Conservation (phyloP, 2,888 invertebrate genomes). For the Drosophila borborema region DNA sequence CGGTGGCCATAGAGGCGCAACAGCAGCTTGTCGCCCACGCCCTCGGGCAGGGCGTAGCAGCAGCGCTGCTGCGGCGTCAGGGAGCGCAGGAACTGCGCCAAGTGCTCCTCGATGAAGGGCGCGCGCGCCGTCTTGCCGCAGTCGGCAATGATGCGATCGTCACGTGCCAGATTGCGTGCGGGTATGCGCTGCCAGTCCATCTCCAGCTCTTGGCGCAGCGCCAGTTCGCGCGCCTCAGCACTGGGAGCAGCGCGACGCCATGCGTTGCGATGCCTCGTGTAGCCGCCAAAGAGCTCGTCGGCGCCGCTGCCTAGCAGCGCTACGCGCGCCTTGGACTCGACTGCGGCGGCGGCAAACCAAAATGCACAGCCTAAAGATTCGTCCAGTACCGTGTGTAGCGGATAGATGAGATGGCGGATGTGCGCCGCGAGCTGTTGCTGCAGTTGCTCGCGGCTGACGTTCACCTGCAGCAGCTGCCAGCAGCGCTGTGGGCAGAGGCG, state of each 20-base stretch:
- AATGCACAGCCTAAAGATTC: constrained; percentile 98
- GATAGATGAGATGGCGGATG: constrained; percentile 93
- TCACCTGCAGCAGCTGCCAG: constrained; percentile 94
- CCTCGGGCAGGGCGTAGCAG: constrained; percentile 86
- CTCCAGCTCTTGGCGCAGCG: constrained; percentile 88
- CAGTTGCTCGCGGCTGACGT: constrained; percentile 90
- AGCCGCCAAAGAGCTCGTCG: constrained; percentile 98
- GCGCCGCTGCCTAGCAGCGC: constrained; percentile 95
- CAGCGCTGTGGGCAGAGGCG: constrained; percentile 88
- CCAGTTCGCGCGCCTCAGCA: constrained; percentile 86
- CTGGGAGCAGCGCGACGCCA: constrained; percentile 86
- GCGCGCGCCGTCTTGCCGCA: constrained; percentile 94
- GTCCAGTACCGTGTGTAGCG: constrained; percentile 94
- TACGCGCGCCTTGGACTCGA: constrained; percentile 57
- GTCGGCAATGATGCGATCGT: constrained; percentile 96
- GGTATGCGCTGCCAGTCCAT: constrained; percentile 95
- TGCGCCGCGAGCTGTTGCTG: constrained; percentile 86
- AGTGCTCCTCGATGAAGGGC: constrained; percentile 91
- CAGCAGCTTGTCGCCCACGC: constrained; percentile 97
- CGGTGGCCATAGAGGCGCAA: constrained; percentile 90
- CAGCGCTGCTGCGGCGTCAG: constrained; percentile 88
- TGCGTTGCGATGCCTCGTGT: constrained; percentile 93
- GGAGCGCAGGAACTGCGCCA: constrained; percentile 88
- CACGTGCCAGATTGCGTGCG: constrained; percentile 95
- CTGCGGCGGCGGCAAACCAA: constrained; percentile 94